Evolutionary conservation across 2,888 invertebrate species (phyloP), one percentile per base, ranked within the genome.

Genomic region (Diarsia brunnea): DNA sequence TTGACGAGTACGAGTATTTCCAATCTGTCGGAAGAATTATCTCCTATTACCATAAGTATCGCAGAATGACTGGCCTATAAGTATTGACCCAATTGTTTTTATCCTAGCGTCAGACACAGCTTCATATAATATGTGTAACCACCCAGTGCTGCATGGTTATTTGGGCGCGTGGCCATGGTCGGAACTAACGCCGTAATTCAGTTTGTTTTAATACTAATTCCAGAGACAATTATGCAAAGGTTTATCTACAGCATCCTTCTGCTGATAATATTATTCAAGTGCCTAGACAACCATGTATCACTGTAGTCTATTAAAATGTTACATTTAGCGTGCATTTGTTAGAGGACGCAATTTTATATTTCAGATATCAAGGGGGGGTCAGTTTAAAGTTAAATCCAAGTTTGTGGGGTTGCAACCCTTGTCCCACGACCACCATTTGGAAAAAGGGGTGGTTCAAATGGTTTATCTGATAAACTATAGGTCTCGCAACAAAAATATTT

Each of bases 1-100:
- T 84, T 84, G 61, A 84, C 21, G 10, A 68, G 43, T 77, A 63
- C 38, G 27, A 61, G 21, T 58, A 61, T 79, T 47, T 45, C 16
- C 24, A 61, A 43, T 75, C 55, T 53, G n/a, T 55, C 24, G 2
- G 16, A 51, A 8, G 38, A 67, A 49, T 19, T 19, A 31, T 64
- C 19, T 72, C 21, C 24, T 64, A 31, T 24, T 16, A 27, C 19
- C 27, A 60, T 38, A 27, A 4, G 8, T 63, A 27, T 49, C 27
- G n/a, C 21, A 24, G 3, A 43, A 63, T 47, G 19, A 27, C 16
- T 49, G n/a, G 24, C 63, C 19, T 47, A 63, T 16, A 47, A 47
- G 60, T 80, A 58, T 58, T 24, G 24, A 24, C 16, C 16, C 27
- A 55, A 7, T 55, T 53, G 24, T 21, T 69, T 19, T 49, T 7